These are phyloP conservation scores for Drosophila sulfurigaster DNA, from an alignment of 1,140 invertebrate species.

Conservation along the genomic window DNA sequence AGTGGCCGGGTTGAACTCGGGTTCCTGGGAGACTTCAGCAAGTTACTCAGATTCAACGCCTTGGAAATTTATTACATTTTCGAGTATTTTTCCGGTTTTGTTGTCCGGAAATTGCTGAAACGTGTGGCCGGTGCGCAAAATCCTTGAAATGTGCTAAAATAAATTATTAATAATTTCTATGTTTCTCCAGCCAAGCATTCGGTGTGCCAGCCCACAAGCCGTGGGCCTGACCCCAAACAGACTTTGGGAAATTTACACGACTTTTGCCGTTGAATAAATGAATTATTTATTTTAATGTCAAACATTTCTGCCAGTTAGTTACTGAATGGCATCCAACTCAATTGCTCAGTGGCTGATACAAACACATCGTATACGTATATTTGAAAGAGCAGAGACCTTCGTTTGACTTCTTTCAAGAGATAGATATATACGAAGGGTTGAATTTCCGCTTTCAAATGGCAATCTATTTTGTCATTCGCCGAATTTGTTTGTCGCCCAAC, in stretches of 20 bases:
- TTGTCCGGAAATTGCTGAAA: conserved; percentile 77
- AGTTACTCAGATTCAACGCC: conserved; percentile 48
- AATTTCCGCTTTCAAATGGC: conserved; percentile 45
- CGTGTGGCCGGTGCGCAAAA: conserved; percentile 72
- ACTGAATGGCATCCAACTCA: conserved; percentile 41
- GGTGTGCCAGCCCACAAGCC: conserved; percentile 10
- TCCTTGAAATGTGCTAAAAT: conserved; percentile 78
- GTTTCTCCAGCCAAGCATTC: conserved; percentile 6
- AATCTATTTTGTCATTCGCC: conserved; percentile 70
- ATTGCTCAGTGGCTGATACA: conserved; percentile 30
- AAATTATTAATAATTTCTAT: conserved; percentile 82
- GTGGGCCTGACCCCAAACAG: conserved; percentile 16
- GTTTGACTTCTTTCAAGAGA: conserved; percentile 38
- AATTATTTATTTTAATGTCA: conserved; percentile 80
- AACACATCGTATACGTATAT: neutral
- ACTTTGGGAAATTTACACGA: conserved; percentile 56
- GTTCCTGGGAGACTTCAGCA: conserved; percentile 6
- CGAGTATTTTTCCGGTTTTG: conserved; percentile 79
- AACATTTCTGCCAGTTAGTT: conserved; percentile 45
- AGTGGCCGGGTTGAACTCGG: neutral
- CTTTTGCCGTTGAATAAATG: conserved; percentile 58
- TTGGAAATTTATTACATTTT: conserved; percentile 79
- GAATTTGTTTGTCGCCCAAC: conserved; percentile 60
- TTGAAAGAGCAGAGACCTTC: conserved; percentile 14
- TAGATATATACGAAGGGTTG: conserved; percentile 19